Percentiles rank a stretch among this genome's conserved stretches.
These are phyloP conservation scores for Nematopogon swammerdamellus DNA, from an alignment of 2,888 invertebrate species.

Conservation along the genomic window DNA sequence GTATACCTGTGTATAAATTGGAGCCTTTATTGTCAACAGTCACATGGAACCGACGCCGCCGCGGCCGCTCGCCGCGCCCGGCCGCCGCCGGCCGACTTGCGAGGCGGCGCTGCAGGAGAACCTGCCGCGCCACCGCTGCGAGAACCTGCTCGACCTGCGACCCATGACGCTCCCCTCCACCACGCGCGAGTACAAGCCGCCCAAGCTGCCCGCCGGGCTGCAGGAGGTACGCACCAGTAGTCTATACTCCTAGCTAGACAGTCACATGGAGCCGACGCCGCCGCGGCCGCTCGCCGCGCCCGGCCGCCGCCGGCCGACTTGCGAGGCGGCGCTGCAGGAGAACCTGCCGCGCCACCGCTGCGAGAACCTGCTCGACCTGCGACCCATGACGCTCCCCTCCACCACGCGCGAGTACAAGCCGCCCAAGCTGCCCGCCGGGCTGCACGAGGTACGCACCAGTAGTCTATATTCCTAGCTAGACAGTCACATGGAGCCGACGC, in stretches of 20 bases:
- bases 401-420: conserved; percentile 74
- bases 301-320: conserved; percentile 62
- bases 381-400: conserved; percentile 71
- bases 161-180: conserved; percentile 75
- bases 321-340: conserved; percentile 55
- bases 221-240: too few species aligned
- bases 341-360: conserved; percentile 42
- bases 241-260: neutral
- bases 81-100: conserved; percentile 61
- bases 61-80: conserved; percentile 63
- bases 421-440: conserved; percentile 67
- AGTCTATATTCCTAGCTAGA: neutral
- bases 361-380: conserved; percentile 72
- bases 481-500: conserved; percentile 9
- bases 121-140: conserved; percentile 46
- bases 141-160: conserved; percentile 72
- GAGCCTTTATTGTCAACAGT: too few species aligned
- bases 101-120: conserved; percentile 56
- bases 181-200: conserved; percentile 71
- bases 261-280: conserved; percentile 12
- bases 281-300: conserved; percentile 64
- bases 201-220: conserved; percentile 67
- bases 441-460: conserved; percentile 56
- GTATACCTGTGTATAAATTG: too few species aligned
- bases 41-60: conserved; percentile 18